Evolutionary conservation across 53 echinoderm and acorn worm genomes (phyloP), one percentile per base, ranked within the genome.

Genomic region (Patiria pectinifera): DNA sequence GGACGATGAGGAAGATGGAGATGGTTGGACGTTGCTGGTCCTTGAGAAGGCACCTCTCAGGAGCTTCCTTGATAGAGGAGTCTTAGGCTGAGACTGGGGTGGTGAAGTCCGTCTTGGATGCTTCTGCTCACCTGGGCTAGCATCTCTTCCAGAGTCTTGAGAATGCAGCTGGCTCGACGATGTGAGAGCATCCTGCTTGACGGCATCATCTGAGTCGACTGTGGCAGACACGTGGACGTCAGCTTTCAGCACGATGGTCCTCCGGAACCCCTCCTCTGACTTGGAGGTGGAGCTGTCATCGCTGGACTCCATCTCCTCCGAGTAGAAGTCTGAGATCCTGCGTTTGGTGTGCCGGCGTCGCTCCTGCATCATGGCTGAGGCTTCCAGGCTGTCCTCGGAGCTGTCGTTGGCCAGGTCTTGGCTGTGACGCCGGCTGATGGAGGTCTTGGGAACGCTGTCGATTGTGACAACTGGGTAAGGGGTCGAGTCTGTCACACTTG

Each of bases 381-480:
- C 66, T 11, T 92, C 92, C 46, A 81, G 53, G 58, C 77, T 61
- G 78, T 87, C 87, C 49, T 92, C 92, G 4, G 92, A 92, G 81
- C 83, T 92, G 59, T 92, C 92, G 15, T 66, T 59, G 79, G 25
- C 86, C 11, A 74, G 81, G 35, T 86, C 86, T 26, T 85, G 69
- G 69, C 92, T 58, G 22, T 82, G 87, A 43, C 61, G 78, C 4
- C 53, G 53, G 53, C 53, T 49, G 60, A 78, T 78, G n/a, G 87
- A 87, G 59, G 87, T 86, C 61, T n/a, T 87, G 71, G 92, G 86
- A 23, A 85, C 53, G 26, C 92, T 92, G 69, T 92, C 86, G 35
- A 92, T 62, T 23, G 92, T 92, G 62, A 92, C 92, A 10, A 85
- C 62, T 35, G 92, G 92, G 45, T 69, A 92, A 11, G 83, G 83